Evolutionary conservation across 2,797 vertebrate species (phyloP).

Genomic region (Hypotaenidia okinawae): DNA sequence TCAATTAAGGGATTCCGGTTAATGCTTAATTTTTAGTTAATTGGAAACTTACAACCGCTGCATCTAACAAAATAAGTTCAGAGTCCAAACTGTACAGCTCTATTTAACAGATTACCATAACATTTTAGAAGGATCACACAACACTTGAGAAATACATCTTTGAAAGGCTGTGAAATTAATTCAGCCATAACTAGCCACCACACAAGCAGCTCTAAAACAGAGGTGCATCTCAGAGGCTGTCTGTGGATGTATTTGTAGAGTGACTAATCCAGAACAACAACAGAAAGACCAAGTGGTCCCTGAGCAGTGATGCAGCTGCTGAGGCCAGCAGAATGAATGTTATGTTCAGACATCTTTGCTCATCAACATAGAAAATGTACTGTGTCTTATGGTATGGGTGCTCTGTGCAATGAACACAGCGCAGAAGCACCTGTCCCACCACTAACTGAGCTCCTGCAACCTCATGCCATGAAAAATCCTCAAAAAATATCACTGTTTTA

Average conservation of each 20-base stretch:
- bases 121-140: slow-evolving; percentile 52
- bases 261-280: not conserved
- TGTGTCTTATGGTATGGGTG: not conserved
- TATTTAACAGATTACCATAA: slow-evolving; percentile 59
- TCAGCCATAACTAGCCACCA: not conserved
- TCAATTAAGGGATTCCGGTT: slow-evolving; percentile 65
- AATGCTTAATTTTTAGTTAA: slow-evolving; percentile 87
- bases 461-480: not conserved
- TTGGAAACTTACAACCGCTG: slow-evolving; percentile 78
- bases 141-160: slow-evolving; percentile 37
- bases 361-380: not conserved
- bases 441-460: not conserved
- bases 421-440: not conserved
- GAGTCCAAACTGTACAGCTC: slow-evolving; percentile 70
- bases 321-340: not conserved
- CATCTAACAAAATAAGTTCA: slow-evolving; percentile 72
- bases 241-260: not conserved
- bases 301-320: not conserved
- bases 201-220: not conserved
- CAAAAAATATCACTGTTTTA: not conserved
- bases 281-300: not conserved
- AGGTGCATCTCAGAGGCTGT: not conserved
- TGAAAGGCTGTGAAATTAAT: slow-evolving; percentile 35
- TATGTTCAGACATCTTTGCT: not conserved
- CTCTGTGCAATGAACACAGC: fast-evolving